Conservation (phyloP, 1,140 invertebrate genomes). For the Heliothis virescens region DNA sequence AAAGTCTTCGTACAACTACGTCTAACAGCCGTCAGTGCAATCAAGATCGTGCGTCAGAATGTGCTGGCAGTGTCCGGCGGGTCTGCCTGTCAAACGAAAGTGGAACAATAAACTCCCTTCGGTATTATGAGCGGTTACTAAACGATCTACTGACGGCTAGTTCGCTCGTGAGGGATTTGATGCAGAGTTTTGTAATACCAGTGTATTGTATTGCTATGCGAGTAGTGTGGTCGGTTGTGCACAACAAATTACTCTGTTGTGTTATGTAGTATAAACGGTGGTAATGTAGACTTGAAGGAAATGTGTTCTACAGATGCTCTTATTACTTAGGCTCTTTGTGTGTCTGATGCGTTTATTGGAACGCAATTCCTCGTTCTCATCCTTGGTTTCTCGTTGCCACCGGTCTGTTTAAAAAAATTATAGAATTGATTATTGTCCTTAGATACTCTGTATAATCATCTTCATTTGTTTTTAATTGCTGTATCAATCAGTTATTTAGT, state of each 20-base stretch:
- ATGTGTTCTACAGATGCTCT: too few species aligned
- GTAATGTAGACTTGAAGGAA: too few species aligned
- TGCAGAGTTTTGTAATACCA: slow-evolving; percentile 5
- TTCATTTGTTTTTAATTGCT: too few species aligned
- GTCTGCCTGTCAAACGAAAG: slow-evolving; percentile 17
- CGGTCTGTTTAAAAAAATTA: background rate
- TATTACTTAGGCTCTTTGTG: too few species aligned
- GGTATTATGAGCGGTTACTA: slow-evolving; percentile 12
- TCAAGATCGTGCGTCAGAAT: slow-evolving; percentile 1
- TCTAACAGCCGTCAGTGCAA: background rate
- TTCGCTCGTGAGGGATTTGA: slow-evolving; percentile 17
- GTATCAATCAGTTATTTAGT: too few species aligned
- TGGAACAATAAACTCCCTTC: slow-evolving; percentile 13
- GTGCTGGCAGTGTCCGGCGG: slow-evolving; percentile 1
- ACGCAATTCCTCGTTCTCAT: too few species aligned
- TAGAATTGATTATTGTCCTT: background rate
- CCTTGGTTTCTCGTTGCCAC: background rate
- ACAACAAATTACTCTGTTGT: background rate
- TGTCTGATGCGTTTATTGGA: too few species aligned
- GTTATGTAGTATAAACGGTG: background rate
- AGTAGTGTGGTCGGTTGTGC: background rate
- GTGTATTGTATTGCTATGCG: background rate
- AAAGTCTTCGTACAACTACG: background rate
- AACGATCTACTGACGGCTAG: background rate
- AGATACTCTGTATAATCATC: too few species aligned